Evolutionary conservation across 2,113 vertebrate species (phyloP).

Genomic region (Corythoichthys haematopterus): DNA sequence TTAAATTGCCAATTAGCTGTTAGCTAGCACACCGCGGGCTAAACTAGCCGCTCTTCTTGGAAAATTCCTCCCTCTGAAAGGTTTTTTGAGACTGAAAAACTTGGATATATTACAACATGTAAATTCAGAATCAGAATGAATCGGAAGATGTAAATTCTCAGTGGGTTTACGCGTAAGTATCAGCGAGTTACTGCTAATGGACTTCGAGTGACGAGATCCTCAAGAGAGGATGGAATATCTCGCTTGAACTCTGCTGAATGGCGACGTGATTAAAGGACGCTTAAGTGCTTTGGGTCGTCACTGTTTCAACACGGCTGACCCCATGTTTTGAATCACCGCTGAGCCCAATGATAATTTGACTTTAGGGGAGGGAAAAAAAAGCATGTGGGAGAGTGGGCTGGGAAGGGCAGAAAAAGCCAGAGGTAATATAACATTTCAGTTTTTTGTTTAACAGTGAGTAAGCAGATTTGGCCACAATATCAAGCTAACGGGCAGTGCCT

Average conservation of each 20-base stretch:
- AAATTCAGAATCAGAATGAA: background rate
- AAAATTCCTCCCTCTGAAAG: background rate
- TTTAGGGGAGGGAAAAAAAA: background rate
- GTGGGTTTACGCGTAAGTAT: no score
- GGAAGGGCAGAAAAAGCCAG: background rate
- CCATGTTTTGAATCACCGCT: background rate
- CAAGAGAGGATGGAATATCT: background rate
- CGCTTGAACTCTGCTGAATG: background rate
- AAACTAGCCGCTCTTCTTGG: background rate
- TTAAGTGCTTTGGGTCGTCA: background rate
- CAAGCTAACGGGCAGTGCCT: background rate
- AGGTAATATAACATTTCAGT: background rate
- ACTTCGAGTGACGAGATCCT: background rate
- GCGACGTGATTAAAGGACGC: conserved; percentile 1
- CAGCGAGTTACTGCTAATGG: background rate
- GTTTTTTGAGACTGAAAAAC: background rate
- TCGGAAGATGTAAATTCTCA: no score
- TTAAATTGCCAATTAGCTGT: background rate
- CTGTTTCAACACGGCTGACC: background rate
- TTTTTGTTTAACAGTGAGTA: background rate
- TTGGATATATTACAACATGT: background rate
- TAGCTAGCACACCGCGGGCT: background rate
- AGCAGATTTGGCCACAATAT: background rate
- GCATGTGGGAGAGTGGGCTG: background rate
- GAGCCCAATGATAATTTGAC: background rate